Evolutionary conservation across 92 coral and sea anemone species (phyloP).

Genomic region (Isaurus tuberculatus): DNA sequence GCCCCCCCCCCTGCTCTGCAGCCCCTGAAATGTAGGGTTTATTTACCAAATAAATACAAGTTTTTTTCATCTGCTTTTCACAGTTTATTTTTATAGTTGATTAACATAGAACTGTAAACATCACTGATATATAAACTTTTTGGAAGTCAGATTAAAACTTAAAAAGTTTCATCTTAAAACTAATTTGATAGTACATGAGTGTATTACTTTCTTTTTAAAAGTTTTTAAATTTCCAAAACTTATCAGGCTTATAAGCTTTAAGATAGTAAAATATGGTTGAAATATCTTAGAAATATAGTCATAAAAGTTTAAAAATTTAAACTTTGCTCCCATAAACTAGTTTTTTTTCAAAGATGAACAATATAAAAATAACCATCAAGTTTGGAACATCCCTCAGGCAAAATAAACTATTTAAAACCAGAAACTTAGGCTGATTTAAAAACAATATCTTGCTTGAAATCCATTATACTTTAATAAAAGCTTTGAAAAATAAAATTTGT

Average conservation of each 20-base stretch:
- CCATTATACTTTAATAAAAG: not conserved
- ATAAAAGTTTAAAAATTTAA: not conserved
- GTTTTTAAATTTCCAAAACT: not conserved
- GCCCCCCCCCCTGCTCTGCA: too few relatives aligned
- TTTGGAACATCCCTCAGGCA: too few relatives aligned
- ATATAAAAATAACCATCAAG: too few relatives aligned
- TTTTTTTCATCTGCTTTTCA: not conserved
- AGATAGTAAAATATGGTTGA: constrained; percentile 7
- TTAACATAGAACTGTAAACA: constrained; percentile 21
- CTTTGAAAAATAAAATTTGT: not conserved
- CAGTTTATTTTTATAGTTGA: constrained; percentile 38
- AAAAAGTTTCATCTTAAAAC: constrained; percentile 18
- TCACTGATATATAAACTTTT: constrained; percentile 10
- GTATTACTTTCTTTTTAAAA: constrained; percentile 19
- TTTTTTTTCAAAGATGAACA: not conserved
- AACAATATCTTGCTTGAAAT: not conserved
- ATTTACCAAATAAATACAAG: not conserved
- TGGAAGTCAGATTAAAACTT: not conserved
- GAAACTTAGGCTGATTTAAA: not conserved
- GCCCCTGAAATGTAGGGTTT: not conserved
- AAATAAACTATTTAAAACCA: too few relatives aligned
- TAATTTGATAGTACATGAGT: constrained; percentile 26
- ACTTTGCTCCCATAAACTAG: not conserved
- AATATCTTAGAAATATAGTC: not conserved
- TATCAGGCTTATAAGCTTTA: not conserved